Evolutionary conservation across 1,140 invertebrate species (phyloP), one percentile per base, ranked within the genome.

Genomic region (Mactra quadrangularis): DNA sequence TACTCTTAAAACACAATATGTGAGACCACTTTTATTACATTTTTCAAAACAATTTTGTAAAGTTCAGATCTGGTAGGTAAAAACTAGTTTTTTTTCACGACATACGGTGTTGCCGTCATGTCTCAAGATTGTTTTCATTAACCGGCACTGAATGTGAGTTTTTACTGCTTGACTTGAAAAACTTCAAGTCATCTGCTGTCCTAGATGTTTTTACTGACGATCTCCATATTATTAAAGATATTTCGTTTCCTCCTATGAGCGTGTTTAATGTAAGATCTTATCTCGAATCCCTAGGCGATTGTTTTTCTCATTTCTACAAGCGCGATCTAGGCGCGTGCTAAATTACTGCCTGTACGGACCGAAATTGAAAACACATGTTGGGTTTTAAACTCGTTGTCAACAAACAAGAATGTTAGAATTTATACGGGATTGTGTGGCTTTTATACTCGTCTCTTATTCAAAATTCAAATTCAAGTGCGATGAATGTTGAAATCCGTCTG

Each of bases 291-390:
- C 33, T 29, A 22, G 3, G 25, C 22, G 57, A 50, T 70, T 81
- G 50, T 35, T 55, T 81, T 59, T 78, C 47, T 66, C 57, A 52
- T 55, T 66, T 71, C 71, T 35, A 47, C n/a, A 55, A 64, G 25
- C 52, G 19, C 45, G 59, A 66, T 33, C 60, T 19, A 52, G 77
- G 66, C 77, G 77, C 77, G 77, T 81, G 77, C 77, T 70, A 71
- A 81, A 70, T 81, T 71, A 81, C 77, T 66, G 62, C 77, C 77
- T 64, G 77, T 41, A 50, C 29, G 41, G 25, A 70, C 66, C 25
- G 62, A 81, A 81, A 81, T 81, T 71, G 77, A 71, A 81, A 81
- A 81, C 77, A 81, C 64, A 81, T 81, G 66, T 57, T 35, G 33
- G 52, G 50, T 6, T 70, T 81, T 81, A 71, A 81, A 71, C 64